Conservation (phyloP, 1,140 invertebrate species). For the Meloidogyne exigua region DNA sequence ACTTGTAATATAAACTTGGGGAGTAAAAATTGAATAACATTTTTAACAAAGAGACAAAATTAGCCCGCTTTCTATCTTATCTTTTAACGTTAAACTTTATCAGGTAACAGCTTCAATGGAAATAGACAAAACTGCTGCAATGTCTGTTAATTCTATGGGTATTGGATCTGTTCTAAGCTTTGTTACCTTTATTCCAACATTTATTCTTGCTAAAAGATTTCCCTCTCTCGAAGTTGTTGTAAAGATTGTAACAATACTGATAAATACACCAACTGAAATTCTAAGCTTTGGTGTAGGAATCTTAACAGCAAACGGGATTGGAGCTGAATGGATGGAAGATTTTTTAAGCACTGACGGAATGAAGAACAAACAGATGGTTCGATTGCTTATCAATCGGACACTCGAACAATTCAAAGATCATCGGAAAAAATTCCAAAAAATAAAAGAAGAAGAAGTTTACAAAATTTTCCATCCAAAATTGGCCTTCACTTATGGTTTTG, state of each 20-base stretch:
- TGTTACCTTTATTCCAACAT: background rate
- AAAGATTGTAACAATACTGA: slow-evolving; percentile 5
- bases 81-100: too few species aligned
- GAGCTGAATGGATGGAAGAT: background rate
- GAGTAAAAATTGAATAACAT: too few species aligned
- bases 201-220: background rate
- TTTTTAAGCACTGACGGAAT: background rate
- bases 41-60: too few species aligned
- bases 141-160: slow-evolving; percentile 10
- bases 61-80: too few species aligned
- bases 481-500: background rate
- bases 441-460: background rate
- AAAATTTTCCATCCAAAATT: slow-evolving; percentile 6
- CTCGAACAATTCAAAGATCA: background rate
- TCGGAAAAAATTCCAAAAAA: background rate
- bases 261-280: slow-evolving; percentile 20
- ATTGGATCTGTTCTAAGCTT: slow-evolving; percentile 12
- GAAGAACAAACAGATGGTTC: slow-evolving; percentile 20
- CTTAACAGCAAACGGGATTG: background rate
- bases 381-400: background rate
- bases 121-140: slow-evolving; percentile 8
- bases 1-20: too few species aligned
- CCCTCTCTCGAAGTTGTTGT: background rate
- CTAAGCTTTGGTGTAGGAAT: slow-evolving; percentile 15
- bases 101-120: background rate